Evolutionary conservation across 2,797 vertebrate species (phyloP), one percentile per base, ranked within the genome.

Genomic region (Anisognathus igniventris): DNA sequence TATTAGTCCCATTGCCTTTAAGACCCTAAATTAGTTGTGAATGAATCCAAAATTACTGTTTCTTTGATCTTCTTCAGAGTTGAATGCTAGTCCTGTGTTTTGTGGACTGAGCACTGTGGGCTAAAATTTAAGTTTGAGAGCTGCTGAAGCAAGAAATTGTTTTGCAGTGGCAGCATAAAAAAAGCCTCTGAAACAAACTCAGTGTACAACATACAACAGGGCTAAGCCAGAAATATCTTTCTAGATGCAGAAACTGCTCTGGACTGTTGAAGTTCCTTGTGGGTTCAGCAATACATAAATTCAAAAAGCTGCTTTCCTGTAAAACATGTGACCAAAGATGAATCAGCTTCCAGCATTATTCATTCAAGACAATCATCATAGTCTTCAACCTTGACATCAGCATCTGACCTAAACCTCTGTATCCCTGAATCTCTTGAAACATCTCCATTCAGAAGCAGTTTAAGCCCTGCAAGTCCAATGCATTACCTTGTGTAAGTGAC

Each of bases 111-210:
- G 31, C 0, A 0, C 33, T 86, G 28, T 47, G 60, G 58, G 51
- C 31, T 81, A 66, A 83, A 93, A 53, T 85, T 88, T 75, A 86
- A 68, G 66, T 88, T 80, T 72, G 65, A 82, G 45, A 88, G 76
- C 75, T 92, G 57, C 58, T 95, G 82, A 33, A 65, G 76, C 88
- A 92, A 89, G 61, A 82, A 91, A 80, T 77, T 87, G 64, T 95
- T 93, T 95, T 89, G 53, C 67, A 91, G 53, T 73, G 47, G 45
- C 40, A 73, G 40, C 27, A 45, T 74, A 33, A 84, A 47, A 47
- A 93, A 91, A 42, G 39, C 18, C n/a, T 60, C 71, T 82, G 53
- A 82, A 92, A 51, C 64, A 93, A 87, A 57, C 37, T 73, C 37
- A 24, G 3, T 58, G 35, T 76, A 37, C 33, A 72, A 45, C 48